phyloP scores from a whole-genome alignment of 1,140 invertebrate species.

The Drosophila novamexicana region DNA sequence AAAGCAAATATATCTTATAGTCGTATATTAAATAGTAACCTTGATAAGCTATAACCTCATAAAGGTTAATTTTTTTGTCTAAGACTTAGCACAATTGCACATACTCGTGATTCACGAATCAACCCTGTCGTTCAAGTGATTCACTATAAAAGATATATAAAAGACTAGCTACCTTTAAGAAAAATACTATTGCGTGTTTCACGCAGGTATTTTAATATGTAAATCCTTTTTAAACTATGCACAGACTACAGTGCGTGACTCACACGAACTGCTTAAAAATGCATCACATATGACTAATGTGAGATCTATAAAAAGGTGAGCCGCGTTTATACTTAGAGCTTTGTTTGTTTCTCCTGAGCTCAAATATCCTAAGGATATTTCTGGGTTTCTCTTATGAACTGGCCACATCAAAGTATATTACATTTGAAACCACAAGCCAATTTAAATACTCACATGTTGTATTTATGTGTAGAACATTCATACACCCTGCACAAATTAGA shows the following conservation, averaged over 20 bases:
- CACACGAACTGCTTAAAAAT: slow-evolving; percentile 12
- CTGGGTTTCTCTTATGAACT: slow-evolving; percentile 2
- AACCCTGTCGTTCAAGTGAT: slow-evolving; percentile 4
- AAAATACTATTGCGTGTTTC: slow-evolving; percentile 36
- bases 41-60: too few relatives aligned
- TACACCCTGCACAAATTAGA: not conserved
- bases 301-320: not conserved
- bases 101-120: slow-evolving; percentile 8
- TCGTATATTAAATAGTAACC: too few relatives aligned
- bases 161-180: not conserved
- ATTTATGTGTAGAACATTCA: not conserved
- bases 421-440: slow-evolving; percentile 58
- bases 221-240: slow-evolving; percentile 28
- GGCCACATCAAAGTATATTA: slow-evolving; percentile 65
- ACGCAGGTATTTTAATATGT: slow-evolving; percentile 41
- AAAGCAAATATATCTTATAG: too few relatives aligned
- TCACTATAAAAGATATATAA: slow-evolving; percentile 14
- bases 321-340: not conserved
- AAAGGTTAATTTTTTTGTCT: not conserved
- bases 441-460: slow-evolving; percentile 53
- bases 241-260: slow-evolving; percentile 32
- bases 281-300: slow-evolving; percentile 12
- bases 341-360: not conserved
- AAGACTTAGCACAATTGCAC: not conserved
- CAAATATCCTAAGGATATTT: slow-evolving; percentile 45